Evolutionary conservation across 2,797 vertebrate genomes (phyloP).

Genomic region (Cynopterus sphinx): DNA sequence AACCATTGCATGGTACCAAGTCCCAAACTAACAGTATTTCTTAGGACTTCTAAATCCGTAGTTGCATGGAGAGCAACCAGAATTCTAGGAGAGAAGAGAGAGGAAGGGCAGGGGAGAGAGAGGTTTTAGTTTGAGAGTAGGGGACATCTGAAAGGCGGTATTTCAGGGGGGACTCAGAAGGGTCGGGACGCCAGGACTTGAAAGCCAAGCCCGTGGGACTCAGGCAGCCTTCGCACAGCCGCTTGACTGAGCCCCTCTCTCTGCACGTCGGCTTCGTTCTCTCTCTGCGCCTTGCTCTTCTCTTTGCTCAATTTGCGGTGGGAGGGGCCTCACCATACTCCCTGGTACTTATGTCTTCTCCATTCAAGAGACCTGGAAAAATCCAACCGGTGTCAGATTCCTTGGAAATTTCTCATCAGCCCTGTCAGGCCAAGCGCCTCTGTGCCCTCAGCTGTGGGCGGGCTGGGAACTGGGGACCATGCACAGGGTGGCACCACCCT

Average conservation of each 20-base stretch:
- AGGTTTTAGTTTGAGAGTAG: neutral
- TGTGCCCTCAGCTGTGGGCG: neutral
- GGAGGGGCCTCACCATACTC: neutral
- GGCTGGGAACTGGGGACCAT: neutral
- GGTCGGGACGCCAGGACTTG: neutral
- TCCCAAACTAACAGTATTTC: neutral
- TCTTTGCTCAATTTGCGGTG: neutral
- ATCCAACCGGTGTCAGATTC: neutral
- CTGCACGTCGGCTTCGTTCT: neutral
- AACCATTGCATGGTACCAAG: neutral
- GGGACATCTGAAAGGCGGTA: neutral
- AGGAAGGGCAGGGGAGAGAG: neutral
- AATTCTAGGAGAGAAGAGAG: neutral
- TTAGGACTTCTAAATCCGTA: neutral
- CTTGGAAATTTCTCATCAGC: neutral
- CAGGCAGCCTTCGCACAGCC: neutral
- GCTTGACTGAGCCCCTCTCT: accelerated
- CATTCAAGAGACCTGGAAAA: neutral
- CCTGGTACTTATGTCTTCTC: neutral
- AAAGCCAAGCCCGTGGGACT: accelerated
- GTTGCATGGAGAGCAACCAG: neutral
- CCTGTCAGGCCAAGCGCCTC: neutral
- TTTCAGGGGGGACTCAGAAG: neutral
- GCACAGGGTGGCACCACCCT: accelerated
- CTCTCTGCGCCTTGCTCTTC: neutral